These are phyloP conservation scores for Bovichtus diacanthus DNA, from an alignment of 2,797 vertebrate genomes.

Conservation along the genomic window DNA sequence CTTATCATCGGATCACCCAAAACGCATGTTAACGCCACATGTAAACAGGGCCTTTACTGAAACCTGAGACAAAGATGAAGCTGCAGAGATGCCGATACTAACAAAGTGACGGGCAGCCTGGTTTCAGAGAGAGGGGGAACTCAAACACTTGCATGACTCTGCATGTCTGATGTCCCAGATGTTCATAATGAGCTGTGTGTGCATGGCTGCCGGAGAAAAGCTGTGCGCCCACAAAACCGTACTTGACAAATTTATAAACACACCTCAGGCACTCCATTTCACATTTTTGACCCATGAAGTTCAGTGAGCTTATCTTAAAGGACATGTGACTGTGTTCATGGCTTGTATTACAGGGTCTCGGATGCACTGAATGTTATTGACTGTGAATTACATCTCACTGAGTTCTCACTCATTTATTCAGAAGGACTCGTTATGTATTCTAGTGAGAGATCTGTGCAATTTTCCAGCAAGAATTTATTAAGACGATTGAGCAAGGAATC, in stretches of 20 bases:
- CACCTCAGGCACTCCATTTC: conserved; percentile 23
- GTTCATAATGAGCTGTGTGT: conserved; percentile 28
- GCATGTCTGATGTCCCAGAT: conserved; percentile 53
- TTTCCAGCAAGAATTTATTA: conserved; percentile 53
- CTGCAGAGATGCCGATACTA: conserved; percentile 21
- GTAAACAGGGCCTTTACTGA: conserved; percentile 3
- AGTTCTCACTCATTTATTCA: conserved; percentile 54
- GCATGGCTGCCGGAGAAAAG: conserved; percentile 4
- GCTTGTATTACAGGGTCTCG: conserved; percentile 59
- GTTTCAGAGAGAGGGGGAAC: background rate
- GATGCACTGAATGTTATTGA: conserved; percentile 77
- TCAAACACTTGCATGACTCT: conserved; percentile 34
- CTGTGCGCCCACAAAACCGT: conserved; percentile 16
- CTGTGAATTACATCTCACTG: conserved; percentile 70
- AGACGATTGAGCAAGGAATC: conserved; percentile 58
- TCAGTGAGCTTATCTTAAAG: conserved; percentile 42
- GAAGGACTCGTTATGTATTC: conserved; percentile 53
- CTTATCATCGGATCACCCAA: no score
- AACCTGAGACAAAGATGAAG: conserved; percentile 34
- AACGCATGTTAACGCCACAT: no score
- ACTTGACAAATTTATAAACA: conserved; percentile 34
- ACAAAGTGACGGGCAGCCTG: conserved; percentile 16
- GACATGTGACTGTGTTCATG: conserved; percentile 65
- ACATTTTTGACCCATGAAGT: conserved; percentile 36
- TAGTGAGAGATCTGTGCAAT: conserved; percentile 64